Evolutionary conservation across 2,888 invertebrate genomes (phyloP), one percentile per base, ranked within the genome.

Genomic region (Kuschelorhynchus macadamiae): DNA sequence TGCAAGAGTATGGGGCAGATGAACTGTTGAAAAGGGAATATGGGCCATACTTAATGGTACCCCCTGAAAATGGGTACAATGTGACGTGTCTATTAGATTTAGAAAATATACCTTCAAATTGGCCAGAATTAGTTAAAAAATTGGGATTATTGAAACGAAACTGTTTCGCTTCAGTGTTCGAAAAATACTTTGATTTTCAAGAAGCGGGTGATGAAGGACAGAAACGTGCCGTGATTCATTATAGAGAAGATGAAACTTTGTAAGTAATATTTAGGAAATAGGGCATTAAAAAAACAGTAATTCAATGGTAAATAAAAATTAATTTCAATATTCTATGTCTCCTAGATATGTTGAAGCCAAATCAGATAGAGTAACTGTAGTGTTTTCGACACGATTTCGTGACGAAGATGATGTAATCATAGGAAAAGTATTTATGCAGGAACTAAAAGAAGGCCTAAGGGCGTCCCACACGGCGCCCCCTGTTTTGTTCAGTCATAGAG

Each of bases 341-440:
- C 84, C 1, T 80, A 98, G 97, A 87, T 98, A 98, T 84, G 96
- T 99, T 73, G 97, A 98, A 85, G 98, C 99, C 68, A 97, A 97
- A 85, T 90, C 95, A 70, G 99, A 99, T 86, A 89, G 99, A 79
- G 99, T 99, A 70, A 99, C 99, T 14, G 98, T 99, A 72, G 97
- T 99, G 72, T 99, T 99, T 86, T 97, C 97, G 79, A 99, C 99
- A 74, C 93, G 98, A 81, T 99, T 99, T 86, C 94, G 96, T 79
- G 98, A 98, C 83, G 96, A 97, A 81, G 97, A 98, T 83, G 99
- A 99, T 84, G 93, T 99, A 80, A 92, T 99, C 60, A 95, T 99
- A 83, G 99, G 99, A 63, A 99, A 99, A 87, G 96, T 99, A 77
- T 99, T 99, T 87, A 94, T 99, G 92, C 98, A 98, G 87, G 99